A percentile compares a stretch with the other conserved stretches of the same genome.
phyloP scores from a whole-genome alignment of 2,797 vertebrate species.

The Epinephelus coioides region DNA sequence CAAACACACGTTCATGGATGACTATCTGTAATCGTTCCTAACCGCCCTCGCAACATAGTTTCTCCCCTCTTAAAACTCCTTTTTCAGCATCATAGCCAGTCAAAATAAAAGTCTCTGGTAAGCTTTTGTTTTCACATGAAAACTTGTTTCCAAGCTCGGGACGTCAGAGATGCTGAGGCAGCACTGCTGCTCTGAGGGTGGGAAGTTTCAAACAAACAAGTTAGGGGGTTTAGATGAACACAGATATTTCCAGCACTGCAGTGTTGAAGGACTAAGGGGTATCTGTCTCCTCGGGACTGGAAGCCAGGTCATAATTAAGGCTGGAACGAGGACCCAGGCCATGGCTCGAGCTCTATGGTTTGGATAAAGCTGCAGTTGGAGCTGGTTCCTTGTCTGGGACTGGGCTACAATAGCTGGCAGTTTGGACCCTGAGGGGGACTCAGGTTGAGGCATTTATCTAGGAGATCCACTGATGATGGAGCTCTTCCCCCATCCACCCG shows the following conservation, averaged over 20 bases:
- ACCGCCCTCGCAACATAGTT: conserved; percentile 53
- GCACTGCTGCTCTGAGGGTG: conserved; percentile 23
- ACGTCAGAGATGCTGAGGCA: conserved; percentile 35
- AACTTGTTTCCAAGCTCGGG: conserved; percentile 50
- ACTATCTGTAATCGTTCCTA: conserved; percentile 75
- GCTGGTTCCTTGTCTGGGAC: conserved; percentile 57
- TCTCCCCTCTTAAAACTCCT: conserved; percentile 41
- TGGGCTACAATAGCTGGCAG: conserved; percentile 62
- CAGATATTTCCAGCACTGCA: conserved; percentile 36
- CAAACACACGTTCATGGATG: conserved; percentile 71
- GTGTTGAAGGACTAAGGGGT: conserved; percentile 33
- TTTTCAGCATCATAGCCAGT: conserved; percentile 64
- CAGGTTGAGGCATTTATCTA: conserved; percentile 85
- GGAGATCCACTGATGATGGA: conserved; percentile 81
- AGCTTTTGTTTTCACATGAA: conserved; percentile 54
- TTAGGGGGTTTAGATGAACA: conserved; percentile 35
- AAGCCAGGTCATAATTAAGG: conserved; percentile 51
- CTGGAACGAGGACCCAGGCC: conserved; percentile 28
- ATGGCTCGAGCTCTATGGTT: conserved; percentile 46
- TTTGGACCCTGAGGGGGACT: conserved; percentile 77
- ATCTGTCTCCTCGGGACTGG: conserved; percentile 44
- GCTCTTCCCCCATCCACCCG: conserved; percentile 73
- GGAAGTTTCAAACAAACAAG: conserved; percentile 48
- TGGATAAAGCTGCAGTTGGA: conserved; percentile 56
- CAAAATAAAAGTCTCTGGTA: conserved; percentile 61